Percentiles rank a stretch among this genome's conserved stretches.
Evolutionary conservation across 2,797 vertebrate species (phyloP).

Genomic region (Chanos chanos): DNA sequence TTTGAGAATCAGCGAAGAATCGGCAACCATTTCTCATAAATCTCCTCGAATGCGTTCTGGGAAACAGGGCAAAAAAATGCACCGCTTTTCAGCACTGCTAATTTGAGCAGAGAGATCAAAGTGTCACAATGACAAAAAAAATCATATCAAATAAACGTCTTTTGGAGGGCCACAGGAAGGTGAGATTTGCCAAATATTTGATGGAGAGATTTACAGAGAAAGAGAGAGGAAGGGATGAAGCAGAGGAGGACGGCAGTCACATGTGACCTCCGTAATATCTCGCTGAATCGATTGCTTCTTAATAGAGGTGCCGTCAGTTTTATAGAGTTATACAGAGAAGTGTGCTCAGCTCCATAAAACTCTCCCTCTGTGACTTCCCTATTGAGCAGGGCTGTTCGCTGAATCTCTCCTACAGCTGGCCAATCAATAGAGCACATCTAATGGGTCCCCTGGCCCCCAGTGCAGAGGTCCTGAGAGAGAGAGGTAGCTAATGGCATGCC

Average conservation of each 20-base stretch:
- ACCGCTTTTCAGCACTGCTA: no score
- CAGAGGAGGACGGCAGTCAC: conserved; percentile 40
- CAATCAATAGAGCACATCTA: conserved; percentile 56
- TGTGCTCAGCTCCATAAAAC: conserved; percentile 37
- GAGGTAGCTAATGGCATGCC: conserved; percentile 47
- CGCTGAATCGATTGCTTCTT: conserved; percentile 57
- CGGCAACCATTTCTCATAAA: no score
- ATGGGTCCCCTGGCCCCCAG: conserved; percentile 47
- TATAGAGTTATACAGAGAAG: conserved; percentile 57
- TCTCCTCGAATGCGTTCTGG: no score
- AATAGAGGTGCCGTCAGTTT: conserved; percentile 57
- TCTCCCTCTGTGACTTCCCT: not conserved
- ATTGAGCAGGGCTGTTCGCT: conserved; percentile 7
- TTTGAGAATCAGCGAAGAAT: no score
- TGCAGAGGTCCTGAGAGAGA: conserved; percentile 36
- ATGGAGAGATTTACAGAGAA: not conserved
- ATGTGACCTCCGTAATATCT: conserved; percentile 57
- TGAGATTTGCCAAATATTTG: no score
- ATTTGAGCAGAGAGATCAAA: no score
- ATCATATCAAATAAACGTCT: not conserved
- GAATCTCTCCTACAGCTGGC: conserved; percentile 40
- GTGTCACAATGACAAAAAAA: not conserved
- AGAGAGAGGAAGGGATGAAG: no score
- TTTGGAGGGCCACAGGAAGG: not conserved
- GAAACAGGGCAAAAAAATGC: no score